A percentile compares a stretch with the other conserved stretches of the same genome.
These are phyloP conservation scores for Perizoma flavofasciatum DNA, from an alignment of 2,888 invertebrate species.

Conservation along the genomic window DNA sequence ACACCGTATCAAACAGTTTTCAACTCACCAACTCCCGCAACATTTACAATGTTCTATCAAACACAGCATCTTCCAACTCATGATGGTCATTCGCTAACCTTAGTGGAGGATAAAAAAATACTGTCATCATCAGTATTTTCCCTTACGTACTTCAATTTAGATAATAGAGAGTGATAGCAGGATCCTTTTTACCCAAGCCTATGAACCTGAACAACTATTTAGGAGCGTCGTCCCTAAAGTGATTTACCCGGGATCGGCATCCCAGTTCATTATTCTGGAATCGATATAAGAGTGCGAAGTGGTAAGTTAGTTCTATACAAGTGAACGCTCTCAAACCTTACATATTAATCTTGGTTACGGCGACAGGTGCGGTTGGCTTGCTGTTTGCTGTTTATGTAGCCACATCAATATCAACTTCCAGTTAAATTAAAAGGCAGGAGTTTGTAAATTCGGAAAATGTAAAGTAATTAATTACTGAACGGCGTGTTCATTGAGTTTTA, in stretches of 20 bases:
- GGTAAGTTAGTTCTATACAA: constrained; percentile 5
- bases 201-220: constrained; percentile 7
- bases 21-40: too few species aligned
- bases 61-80: too few species aligned
- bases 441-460: too few species aligned
- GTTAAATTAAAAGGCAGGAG: too few species aligned
- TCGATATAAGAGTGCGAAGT: constrained; percentile 20
- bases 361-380: constrained; percentile 28
- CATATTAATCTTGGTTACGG: constrained; percentile 45
- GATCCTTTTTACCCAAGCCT: constrained; percentile 2
- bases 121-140: not conserved
- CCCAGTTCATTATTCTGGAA: constrained; percentile 23
- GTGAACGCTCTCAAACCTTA: constrained; percentile 43
- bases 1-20: too few species aligned
- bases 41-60: too few species aligned
- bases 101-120: not conserved
- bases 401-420: constrained; percentile 3
- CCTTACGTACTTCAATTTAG: not conserved
- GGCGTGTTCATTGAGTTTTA: too few species aligned
- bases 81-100: not conserved
- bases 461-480: too few species aligned
- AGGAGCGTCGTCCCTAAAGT: constrained; percentile 22
- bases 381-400: constrained; percentile 1
- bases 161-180: not conserved
- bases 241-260: constrained; percentile 19